Evolutionary conservation across 2,797 vertebrate species (phyloP).

Genomic region (Anguilla marmorata): DNA sequence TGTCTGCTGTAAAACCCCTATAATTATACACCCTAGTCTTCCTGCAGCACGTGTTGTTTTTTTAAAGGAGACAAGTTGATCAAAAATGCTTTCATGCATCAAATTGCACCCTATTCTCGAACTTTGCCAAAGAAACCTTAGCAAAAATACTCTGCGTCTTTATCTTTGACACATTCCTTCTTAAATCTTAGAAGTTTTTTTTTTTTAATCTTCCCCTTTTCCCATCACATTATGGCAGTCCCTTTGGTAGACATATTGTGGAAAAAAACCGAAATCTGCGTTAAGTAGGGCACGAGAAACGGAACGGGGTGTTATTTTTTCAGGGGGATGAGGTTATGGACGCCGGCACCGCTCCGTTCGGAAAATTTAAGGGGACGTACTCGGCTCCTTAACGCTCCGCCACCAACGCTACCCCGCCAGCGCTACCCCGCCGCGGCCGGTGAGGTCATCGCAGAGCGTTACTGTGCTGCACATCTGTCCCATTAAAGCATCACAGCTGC

Average conservation of each 20-base stretch:
- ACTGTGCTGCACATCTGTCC: neutral
- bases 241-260: neutral
- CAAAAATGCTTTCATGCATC: neutral
- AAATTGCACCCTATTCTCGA: neutral
- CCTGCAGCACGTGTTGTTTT: neutral
- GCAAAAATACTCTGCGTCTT: neutral
- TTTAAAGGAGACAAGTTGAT: neutral
- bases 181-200: neutral
- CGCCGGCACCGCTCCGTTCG: neutral
- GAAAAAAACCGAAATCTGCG: neutral
- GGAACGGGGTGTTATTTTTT: neutral
- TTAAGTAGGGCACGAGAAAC: neutral
- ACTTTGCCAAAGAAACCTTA: neutral
- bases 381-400: neutral
- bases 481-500: neutral
- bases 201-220: neutral
- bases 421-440: neutral
- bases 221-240: neutral
- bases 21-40: neutral
- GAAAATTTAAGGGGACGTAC: neutral
- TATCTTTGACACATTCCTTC: neutral
- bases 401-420: neutral
- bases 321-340: neutral
- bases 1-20: neutral
- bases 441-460: neutral